Evolutionary conservation across 1,140 invertebrate genomes (phyloP), one percentile per base, ranked within the genome.

Genomic region (Monomorium pharaonis): DNA sequence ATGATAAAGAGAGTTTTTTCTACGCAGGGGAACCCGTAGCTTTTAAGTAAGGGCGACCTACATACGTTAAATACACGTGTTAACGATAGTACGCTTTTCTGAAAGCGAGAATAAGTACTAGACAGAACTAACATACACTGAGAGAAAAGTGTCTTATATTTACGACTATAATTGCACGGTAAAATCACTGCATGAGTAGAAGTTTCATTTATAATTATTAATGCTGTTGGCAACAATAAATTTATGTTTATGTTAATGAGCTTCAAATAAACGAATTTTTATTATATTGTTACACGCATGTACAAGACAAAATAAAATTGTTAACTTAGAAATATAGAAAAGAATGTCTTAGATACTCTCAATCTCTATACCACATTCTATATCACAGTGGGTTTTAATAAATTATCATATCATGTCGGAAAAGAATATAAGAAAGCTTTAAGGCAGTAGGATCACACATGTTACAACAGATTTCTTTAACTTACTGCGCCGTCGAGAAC

Each of bases 1-100:
- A 63, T 42, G 70, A 88, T 83, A 84, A 88, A 88, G 21, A 84
- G 21, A 42, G n/a, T 67, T 49, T 49, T 44, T 75, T 75, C 54
- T 42, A 58, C 44, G 21, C 21, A 76, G 54, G 24, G 16, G 24
- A 33, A 69, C 12, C 69, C 10, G 7, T 33, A 30, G 33, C 30
- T 69, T 51, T 54, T 54, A 37, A 80, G 21, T 42, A 24, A 54
- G 21, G 33, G 12, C 33, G 49, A 54, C 33, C 77, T 80, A 80
- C 47, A 69, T 80, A 3, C 10, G 33, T 42, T 37, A 69, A 54
- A 37, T 24, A 44, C 62, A 78, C 27, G 16, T 67, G 44, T 51
- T 65, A 54, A n/a, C 62, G 47, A 56, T 69, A 42, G 21, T 14
- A 49, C 21, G 30, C 47, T 67, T 16, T 51, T 16, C 16, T 9